These are phyloP conservation scores for Typhlichthys subterraneus DNA, from an alignment of 2,797 vertebrate genomes.

Conservation along the genomic window DNA sequence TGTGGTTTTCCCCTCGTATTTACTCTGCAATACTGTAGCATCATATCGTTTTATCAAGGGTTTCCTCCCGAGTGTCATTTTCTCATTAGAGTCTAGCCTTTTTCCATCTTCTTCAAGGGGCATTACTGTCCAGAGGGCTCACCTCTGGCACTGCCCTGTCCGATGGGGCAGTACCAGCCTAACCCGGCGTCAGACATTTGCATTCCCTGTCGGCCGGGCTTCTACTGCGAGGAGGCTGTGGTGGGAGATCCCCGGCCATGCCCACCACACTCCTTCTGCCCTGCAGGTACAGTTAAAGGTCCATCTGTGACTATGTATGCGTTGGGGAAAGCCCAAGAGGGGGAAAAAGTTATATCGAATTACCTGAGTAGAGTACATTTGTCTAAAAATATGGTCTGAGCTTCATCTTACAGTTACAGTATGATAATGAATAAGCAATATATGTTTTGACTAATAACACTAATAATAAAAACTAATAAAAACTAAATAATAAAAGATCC, in stretches of 20 bases:
- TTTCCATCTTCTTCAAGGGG: constrained; percentile 65
- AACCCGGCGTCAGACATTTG: constrained; percentile 82
- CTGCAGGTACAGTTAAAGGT: constrained; percentile 69
- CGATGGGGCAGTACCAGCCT: constrained; percentile 87
- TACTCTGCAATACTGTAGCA: no score
- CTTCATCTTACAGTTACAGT: no score
- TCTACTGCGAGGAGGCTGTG: constrained; percentile 86
- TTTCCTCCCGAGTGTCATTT: constrained; percentile 2
- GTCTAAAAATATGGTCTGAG: no score
- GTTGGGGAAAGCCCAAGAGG: no score
- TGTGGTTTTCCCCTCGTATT: no score
- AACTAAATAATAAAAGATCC: no score
- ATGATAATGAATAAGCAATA: no score
- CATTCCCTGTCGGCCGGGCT: constrained; percentile 85
- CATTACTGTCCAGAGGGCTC: constrained; percentile 85
- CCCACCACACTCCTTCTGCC: constrained; percentile 88
- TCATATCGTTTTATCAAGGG: neutral
- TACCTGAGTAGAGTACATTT: no score
- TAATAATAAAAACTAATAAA: no score
- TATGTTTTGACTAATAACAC: no score
- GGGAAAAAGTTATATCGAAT: neutral
- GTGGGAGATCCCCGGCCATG: constrained; percentile 79
- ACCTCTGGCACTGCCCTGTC: constrained; percentile 79
- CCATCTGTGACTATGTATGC: neutral
- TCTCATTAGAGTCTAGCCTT: neutral